phyloP scores from a whole-genome alignment of 2,113 vertebrate genomes.

The Natator depressus region DNA sequence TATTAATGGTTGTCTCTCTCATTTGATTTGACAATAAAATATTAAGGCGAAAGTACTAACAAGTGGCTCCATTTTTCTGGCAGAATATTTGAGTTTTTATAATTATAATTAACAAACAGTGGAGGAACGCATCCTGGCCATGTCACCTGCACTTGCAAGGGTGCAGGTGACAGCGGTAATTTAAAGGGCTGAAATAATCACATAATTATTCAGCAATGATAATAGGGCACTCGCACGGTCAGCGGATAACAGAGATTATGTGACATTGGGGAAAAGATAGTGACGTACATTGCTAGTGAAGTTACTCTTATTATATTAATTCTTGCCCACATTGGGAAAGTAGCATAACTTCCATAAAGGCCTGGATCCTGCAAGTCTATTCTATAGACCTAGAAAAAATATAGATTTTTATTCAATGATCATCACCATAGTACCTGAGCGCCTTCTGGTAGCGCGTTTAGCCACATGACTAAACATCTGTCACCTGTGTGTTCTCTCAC shows the following conservation, averaged over 20 bases:
- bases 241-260: conserved; percentile 68
- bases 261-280: conserved; percentile 42
- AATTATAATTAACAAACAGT: conserved; percentile 57
- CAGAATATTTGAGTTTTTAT: not conserved
- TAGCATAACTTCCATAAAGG: not conserved
- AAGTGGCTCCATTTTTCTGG: conserved; percentile 17
- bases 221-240: conserved; percentile 57
- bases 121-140: conserved; percentile 42
- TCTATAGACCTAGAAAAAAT: too few relatives aligned
- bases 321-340: not conserved
- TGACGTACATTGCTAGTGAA: conserved; percentile 66
- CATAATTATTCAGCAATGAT: conserved; percentile 70
- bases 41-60: conserved; percentile 24
- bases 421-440: not conserved
- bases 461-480: not conserved
- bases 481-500: not conserved
- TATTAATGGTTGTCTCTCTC: conserved; percentile 42
- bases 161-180: conserved; percentile 63
- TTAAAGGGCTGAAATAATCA: conserved; percentile 72
- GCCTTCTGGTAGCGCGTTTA: not conserved
- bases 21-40: conserved; percentile 35
- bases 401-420: not conserved
- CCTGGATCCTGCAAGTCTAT: not conserved
- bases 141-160: conserved; percentile 58
- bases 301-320: conserved; percentile 54